Percentiles rank a stretch among this genome's conserved stretches.
Evolutionary conservation across 2,113 vertebrate species (phyloP).

Genomic region (Zingel zingel): DNA sequence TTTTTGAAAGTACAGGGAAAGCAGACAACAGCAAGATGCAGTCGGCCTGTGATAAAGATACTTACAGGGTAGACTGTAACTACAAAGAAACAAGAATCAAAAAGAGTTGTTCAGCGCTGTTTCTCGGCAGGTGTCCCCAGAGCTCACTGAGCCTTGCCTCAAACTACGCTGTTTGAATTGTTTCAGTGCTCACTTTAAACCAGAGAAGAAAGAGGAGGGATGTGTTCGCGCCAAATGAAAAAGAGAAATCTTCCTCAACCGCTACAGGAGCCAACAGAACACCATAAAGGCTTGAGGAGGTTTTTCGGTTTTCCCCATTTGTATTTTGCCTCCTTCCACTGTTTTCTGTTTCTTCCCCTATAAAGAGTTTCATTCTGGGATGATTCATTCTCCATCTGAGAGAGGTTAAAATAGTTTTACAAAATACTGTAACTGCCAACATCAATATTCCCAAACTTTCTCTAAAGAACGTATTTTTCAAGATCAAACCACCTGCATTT

Average conservation of each 20-base stretch:
- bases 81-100: constrained; percentile 61
- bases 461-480: constrained; percentile 14
- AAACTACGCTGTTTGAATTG: constrained; percentile 60
- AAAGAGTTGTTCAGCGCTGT: constrained; percentile 49
- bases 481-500: constrained; percentile 24
- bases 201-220: constrained; percentile 53
- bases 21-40: constrained; percentile 31
- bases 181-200: constrained; percentile 51
- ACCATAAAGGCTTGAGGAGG: constrained; percentile 39
- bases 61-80: constrained; percentile 41
- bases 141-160: constrained; percentile 55
- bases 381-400: constrained; percentile 52
- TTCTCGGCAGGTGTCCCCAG: constrained; percentile 68
- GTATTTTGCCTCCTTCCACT: constrained; percentile 32
- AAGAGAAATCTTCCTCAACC: constrained; percentile 59
- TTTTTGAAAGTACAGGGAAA: constrained; percentile 5
- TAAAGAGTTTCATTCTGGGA: constrained; percentile 37
- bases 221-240: constrained; percentile 51
- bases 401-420: constrained; percentile 51
- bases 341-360: constrained; percentile 41
- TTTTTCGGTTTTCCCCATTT: constrained; percentile 29
- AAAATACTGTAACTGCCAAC: constrained; percentile 44
- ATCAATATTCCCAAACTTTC: constrained; percentile 31
- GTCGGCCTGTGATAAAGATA: constrained; percentile 52
- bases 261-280: constrained; percentile 48